phyloP scores from a whole-genome alignment of 2,797 vertebrate species.

The Hydrolagus colliei region DNA sequence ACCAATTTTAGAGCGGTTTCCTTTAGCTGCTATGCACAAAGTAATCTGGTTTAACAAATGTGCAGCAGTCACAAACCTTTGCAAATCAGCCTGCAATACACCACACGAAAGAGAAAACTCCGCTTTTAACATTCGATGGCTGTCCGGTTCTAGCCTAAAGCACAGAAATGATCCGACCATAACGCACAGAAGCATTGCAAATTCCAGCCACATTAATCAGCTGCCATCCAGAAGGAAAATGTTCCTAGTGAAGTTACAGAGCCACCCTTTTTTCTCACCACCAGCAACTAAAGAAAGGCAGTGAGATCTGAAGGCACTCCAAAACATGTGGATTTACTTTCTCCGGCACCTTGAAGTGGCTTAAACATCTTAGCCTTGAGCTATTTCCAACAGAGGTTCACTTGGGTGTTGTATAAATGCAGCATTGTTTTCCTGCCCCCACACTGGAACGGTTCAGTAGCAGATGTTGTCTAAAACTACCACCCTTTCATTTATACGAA shows the following conservation, averaged over 20 bases:
- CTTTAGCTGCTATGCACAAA: too few species aligned
- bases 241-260: background rate
- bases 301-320: background rate
- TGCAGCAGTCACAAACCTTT: too few species aligned
- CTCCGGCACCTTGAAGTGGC: constrained; percentile 20
- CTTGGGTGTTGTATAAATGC: constrained; percentile 20
- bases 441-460: constrained; percentile 5
- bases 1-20: too few species aligned
- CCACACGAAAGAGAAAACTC: background rate
- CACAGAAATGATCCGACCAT: background rate
- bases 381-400: constrained; percentile 2
- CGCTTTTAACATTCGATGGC: background rate
- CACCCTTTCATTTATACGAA: background rate
- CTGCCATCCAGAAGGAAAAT: background rate
- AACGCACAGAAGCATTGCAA: background rate
- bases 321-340: constrained; percentile 16
- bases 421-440: constrained; percentile 17
- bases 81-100: too few species aligned
- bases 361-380: constrained; percentile 11
- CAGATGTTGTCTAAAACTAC: constrained; percentile 16
- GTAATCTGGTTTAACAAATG: too few species aligned
- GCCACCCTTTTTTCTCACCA: background rate
- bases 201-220: background rate
- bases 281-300: background rate
- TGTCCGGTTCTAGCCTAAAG: background rate